These are phyloP conservation scores for Ennomos quercinarius DNA, from an alignment of 2,888 invertebrate genomes.

Conservation along the genomic window DNA sequence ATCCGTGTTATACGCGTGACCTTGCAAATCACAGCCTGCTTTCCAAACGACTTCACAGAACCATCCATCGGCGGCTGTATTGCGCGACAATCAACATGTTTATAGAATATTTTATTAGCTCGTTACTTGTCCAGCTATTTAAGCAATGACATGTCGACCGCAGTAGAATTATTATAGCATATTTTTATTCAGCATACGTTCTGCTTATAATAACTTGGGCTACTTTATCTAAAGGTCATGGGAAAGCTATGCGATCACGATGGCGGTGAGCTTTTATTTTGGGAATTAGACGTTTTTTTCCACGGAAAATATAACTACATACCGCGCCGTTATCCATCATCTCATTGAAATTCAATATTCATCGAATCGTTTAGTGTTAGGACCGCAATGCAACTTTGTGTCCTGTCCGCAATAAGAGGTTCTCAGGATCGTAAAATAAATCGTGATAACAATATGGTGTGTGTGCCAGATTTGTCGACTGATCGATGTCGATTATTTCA, in stretches of 20 bases:
- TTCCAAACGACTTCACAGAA: conserved; percentile 85
- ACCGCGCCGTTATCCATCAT: conserved; percentile 32
- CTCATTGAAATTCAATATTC: conserved; percentile 60
- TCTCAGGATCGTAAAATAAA: conserved; percentile 67
- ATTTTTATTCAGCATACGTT: conserved; percentile 59
- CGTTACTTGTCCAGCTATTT: conserved; percentile 68
- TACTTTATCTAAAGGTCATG: conserved; percentile 41
- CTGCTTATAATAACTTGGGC: conserved; percentile 43
- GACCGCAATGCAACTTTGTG: conserved; percentile 48
- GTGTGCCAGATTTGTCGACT: conserved; percentile 63
- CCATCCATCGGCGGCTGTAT: conserved; percentile 75
- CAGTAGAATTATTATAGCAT: conserved; percentile 57
- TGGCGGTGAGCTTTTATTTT: conserved; percentile 6
- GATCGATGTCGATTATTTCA: conserved; percentile 63
- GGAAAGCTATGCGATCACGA: conserved; percentile 26
- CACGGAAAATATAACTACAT: conserved; percentile 21
- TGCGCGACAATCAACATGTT: conserved; percentile 72
- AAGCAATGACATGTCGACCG: conserved; percentile 64
- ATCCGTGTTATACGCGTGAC: conserved; percentile 86
- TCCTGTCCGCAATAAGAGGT: conserved; percentile 54
- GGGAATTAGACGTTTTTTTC: not conserved
- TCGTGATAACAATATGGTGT: conserved; percentile 64
- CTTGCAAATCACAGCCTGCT: conserved; percentile 86
- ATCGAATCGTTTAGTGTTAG: conserved; percentile 54
- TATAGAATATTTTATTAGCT: conserved; percentile 76